Conservation (phyloP, 2,113 vertebrate genomes). For the Corydoras sp. region DNA sequence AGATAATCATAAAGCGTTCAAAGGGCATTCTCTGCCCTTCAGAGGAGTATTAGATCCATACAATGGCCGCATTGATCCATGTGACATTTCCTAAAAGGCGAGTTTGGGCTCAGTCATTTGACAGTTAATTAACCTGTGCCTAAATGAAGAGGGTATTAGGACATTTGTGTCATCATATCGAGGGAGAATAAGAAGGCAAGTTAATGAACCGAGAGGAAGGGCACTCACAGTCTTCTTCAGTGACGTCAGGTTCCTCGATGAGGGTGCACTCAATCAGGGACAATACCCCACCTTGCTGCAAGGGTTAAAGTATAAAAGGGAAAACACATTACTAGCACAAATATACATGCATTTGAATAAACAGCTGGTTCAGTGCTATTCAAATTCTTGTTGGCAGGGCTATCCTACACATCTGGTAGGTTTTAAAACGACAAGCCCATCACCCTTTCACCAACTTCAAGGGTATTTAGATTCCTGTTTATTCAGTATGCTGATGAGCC, state of each 20-base stretch:
- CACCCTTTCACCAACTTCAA: too few relatives aligned
- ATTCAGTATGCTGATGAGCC: too few relatives aligned
- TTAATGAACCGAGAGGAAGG: slow-evolving; percentile 5
- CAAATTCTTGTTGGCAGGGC: too few relatives aligned
- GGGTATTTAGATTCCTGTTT: too few relatives aligned
- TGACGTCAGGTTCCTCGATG: slow-evolving; percentile 85
- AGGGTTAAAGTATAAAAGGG: slow-evolving; percentile 39
- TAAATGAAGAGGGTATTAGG: slow-evolving; percentile 23
- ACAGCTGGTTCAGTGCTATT: too few relatives aligned
- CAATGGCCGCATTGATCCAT: slow-evolving; percentile 49
- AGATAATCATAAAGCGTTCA: slow-evolving; percentile 15
- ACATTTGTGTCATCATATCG: slow-evolving; percentile 19
- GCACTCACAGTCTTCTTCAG: slow-evolving; percentile 89
- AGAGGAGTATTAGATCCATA: slow-evolving; percentile 41
- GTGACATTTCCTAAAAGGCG: slow-evolving; percentile 56
- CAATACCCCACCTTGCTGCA: slow-evolving; percentile 91
- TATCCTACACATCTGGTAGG: too few relatives aligned
- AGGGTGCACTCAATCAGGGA: slow-evolving; percentile 93
- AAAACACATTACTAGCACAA: background rate
- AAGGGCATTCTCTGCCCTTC: slow-evolving; percentile 17
- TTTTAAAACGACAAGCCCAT: too few relatives aligned
- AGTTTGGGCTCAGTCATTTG: slow-evolving; percentile 37
- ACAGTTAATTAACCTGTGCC: slow-evolving; percentile 62
- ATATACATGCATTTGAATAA: too few relatives aligned
- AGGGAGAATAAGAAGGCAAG: background rate